Conservation (phyloP, 2,113 vertebrate species). For the Lamprologus speciosus region DNA sequence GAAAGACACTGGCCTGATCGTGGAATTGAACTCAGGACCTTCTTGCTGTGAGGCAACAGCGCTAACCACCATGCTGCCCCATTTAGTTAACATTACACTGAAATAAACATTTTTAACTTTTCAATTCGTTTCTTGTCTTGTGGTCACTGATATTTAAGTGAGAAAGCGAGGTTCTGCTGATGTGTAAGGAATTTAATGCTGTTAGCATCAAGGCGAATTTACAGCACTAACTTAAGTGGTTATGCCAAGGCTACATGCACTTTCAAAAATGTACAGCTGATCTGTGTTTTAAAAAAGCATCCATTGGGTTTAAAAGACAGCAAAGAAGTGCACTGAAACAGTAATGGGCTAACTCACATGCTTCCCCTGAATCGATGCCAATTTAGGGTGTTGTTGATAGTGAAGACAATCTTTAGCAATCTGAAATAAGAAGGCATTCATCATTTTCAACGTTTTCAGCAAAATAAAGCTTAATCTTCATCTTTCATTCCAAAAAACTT, state of each 20-base stretch:
- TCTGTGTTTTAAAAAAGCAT: background rate
- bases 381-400: background rate
- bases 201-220: fast-evolving
- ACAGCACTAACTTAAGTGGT: background rate
- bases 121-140: fast-evolving
- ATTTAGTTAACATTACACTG: background rate
- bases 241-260: background rate
- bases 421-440: background rate
- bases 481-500: background rate
- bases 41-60: background rate
- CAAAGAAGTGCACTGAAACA: background rate
- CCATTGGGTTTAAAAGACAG: background rate
- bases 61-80: fast-evolving
- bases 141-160: background rate
- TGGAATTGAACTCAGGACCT: background rate
- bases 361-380: background rate
- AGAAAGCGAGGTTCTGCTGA: background rate
- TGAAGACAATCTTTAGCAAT: background rate
- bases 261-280: background rate
- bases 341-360: background rate
- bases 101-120: background rate
- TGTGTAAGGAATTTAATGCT: background rate
- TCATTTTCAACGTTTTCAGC: fast-evolving
- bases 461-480: background rate
- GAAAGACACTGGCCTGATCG: fast-evolving